Conservation (phyloP, 2,888 invertebrate genomes). For the Spialia ferax region DNA sequence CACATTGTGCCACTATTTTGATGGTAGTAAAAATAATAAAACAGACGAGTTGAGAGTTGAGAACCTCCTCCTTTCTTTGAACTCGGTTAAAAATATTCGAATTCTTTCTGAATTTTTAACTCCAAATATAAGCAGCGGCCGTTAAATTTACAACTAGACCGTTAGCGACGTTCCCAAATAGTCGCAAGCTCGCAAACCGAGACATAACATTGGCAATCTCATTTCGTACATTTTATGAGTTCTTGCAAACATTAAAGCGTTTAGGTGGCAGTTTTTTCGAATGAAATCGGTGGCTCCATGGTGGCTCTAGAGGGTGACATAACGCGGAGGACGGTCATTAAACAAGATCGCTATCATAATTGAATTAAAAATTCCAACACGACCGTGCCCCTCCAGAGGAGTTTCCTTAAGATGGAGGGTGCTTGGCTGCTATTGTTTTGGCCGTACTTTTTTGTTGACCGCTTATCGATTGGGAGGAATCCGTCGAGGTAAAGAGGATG, state of each 20-base stretch:
- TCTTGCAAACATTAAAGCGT: slow-evolving; percentile 35
- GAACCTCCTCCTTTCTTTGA: too few species aligned
- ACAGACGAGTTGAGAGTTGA: too few species aligned
- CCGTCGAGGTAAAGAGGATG: too few species aligned
- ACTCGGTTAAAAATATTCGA: too few species aligned
- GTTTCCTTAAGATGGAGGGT: not conserved
- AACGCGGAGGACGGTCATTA: slow-evolving; percentile 65
- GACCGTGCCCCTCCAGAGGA: slow-evolving; percentile 54
- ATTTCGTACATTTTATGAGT: slow-evolving; percentile 34
- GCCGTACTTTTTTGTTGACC: not conserved
- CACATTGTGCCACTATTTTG: too few species aligned
- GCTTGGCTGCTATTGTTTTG: slow-evolving; percentile 6
- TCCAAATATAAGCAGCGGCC: not conserved
- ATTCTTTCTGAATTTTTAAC: too few species aligned
- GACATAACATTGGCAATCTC: slow-evolving; percentile 18
- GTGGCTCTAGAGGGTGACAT: slow-evolving; percentile 59
- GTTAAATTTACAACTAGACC: not conserved
- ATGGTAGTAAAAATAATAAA: too few species aligned
- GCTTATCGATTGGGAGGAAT: too few species aligned
- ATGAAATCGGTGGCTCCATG: slow-evolving; percentile 32
- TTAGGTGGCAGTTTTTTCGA: slow-evolving; percentile 36
- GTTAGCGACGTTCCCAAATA: slow-evolving; percentile 6
- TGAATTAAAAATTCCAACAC: slow-evolving; percentile 87
- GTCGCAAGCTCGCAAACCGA: slow-evolving; percentile 21
- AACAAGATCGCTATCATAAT: slow-evolving; percentile 86